A percentile compares a stretch with the other conserved stretches of the same genome.
phyloP scores from a whole-genome alignment of 23 tunicate species.

The Botrylloides violaceus region DNA sequence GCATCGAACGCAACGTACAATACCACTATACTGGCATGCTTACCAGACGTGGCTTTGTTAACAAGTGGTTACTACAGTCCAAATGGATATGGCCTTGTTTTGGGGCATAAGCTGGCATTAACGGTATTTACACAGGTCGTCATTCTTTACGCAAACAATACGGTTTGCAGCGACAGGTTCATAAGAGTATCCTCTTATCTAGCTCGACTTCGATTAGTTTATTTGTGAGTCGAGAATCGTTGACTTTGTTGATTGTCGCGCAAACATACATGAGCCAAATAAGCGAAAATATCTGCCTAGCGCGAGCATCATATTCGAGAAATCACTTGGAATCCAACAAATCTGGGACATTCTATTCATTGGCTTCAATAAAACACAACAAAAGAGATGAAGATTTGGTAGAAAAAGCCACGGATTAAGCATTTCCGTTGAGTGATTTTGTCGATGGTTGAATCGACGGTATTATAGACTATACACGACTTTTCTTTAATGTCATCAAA shows the following conservation, averaged over 20 bases:
- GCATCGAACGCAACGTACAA: neutral
- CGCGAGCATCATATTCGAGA: neutral
- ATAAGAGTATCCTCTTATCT: conserved; percentile 17
- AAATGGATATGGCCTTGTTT: neutral
- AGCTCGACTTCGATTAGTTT: conserved; percentile 13
- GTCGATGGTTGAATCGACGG: too few species aligned
- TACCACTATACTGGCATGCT: neutral
- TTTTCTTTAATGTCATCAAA: too few species aligned
- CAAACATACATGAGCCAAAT: conserved; percentile 7
- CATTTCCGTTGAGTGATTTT: too few species aligned
- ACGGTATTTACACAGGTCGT: conserved; percentile 13
- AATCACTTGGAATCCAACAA: neutral
- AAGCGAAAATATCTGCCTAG: neutral
- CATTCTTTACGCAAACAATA: conserved; percentile 10
- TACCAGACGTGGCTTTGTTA: neutral
- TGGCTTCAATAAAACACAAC: too few species aligned
- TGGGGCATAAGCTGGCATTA: conserved; percentile 16
- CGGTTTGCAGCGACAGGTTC: conserved; percentile 10
- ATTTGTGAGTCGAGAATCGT: conserved; percentile 5
- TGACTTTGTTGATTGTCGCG: conserved; percentile 18
- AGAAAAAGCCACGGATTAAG: too few species aligned
- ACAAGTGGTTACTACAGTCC: neutral
- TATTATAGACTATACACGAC: too few species aligned
- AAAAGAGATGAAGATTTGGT: too few species aligned
- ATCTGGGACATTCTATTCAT: neutral